A percentile compares a stretch with the other conserved stretches of the same genome.
phyloP scores from a whole-genome alignment of 2,888 invertebrate genomes.

The Ectropis crepuscularia region DNA sequence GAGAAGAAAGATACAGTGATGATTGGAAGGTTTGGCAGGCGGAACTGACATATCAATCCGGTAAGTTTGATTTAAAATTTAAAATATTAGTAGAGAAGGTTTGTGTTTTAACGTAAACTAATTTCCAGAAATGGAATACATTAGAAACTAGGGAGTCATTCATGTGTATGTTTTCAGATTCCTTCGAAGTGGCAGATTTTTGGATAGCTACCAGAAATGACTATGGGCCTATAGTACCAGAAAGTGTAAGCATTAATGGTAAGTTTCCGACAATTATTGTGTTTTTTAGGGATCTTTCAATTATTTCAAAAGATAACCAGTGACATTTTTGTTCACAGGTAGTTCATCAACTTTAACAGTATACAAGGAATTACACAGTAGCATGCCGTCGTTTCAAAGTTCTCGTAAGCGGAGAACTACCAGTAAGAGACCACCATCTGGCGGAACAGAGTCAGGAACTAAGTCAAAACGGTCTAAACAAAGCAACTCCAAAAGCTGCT shows the following conservation, averaged over 20 bases:
- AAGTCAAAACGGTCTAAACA: no score
- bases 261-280: neutral
- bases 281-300: neutral
- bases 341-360: neutral
- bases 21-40: slow-evolving; percentile 4
- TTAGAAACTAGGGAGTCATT: neutral
- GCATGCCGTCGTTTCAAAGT: no score
- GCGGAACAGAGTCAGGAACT: no score
- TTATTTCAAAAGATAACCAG: neutral
- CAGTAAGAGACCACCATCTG: no score
- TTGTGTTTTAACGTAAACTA: neutral
- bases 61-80: neutral
- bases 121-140: neutral
- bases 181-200: neutral
- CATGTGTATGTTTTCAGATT: slow-evolving; percentile 6
- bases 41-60: slow-evolving; percentile 1
- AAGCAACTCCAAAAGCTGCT: no score
- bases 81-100: neutral
- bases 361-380: slow-evolving; percentile 1
- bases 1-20: neutral
- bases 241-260: neutral
- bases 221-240: neutral
- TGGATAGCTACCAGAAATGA: slow-evolving; percentile 10
- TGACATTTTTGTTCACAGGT: neutral
- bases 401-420: no score